Evolutionary conservation across 2,797 vertebrate genomes (phyloP).

Genomic region (Apogon hyalosoma): DNA sequence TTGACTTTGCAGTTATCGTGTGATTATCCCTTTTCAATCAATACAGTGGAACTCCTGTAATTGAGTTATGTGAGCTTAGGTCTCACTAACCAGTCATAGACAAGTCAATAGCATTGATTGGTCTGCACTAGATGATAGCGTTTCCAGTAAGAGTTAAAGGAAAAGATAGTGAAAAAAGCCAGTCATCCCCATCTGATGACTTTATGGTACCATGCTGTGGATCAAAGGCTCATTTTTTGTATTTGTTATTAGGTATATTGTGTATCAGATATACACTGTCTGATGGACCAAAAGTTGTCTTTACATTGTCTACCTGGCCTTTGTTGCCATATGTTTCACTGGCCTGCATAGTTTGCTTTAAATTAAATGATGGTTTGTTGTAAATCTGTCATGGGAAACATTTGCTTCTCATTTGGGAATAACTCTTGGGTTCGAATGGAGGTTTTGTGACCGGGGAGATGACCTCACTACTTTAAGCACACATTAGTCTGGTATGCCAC

Average conservation of each 20-base stretch:
- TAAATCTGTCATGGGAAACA: constrained; percentile 63
- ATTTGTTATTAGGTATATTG: too few species aligned
- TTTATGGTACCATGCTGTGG: constrained; percentile 21
- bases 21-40: constrained; percentile 33
- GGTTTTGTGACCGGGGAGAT: constrained; percentile 28
- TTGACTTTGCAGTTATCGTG: constrained; percentile 43
- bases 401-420: constrained; percentile 66
- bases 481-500: constrained; percentile 35
- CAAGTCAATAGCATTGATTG: constrained; percentile 22
- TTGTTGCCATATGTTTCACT: constrained; percentile 33
- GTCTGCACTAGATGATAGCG: neutral
- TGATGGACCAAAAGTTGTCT: neutral
- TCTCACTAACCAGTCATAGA: constrained; percentile 7
- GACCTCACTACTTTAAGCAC: constrained; percentile 42
- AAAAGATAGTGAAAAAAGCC: constrained; percentile 3
- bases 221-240: too few species aligned
- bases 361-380: constrained; percentile 29
- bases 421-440: constrained; percentile 29
- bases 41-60: constrained; percentile 23
- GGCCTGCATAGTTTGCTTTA: constrained; percentile 29
- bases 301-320: constrained; percentile 34
- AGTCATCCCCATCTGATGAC: constrained; percentile 26
- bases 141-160: constrained; percentile 16
- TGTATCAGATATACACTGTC: constrained; percentile 10
- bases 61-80: constrained; percentile 1